phyloP scores from a whole-genome alignment of 2,797 vertebrate genomes.

The Alca torda region DNA sequence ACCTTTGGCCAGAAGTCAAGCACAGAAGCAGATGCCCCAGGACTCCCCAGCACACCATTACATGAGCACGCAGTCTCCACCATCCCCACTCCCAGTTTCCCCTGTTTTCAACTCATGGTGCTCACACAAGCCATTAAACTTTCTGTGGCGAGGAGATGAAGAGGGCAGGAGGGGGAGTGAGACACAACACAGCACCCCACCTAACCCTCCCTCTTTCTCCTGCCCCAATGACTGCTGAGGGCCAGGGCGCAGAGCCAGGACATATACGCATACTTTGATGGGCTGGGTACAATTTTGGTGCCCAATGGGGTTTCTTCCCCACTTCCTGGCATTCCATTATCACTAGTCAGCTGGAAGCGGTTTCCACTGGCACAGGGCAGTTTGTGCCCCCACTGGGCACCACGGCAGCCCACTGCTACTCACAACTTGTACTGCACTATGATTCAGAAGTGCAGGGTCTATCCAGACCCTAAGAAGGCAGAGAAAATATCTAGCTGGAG shows the following conservation, averaged over 20 bases:
- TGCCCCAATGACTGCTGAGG: background rate
- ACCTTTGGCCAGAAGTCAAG: background rate
- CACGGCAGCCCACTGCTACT: background rate
- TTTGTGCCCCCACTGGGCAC: background rate
- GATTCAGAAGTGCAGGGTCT: background rate
- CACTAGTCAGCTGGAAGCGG: background rate
- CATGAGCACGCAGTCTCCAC: background rate
- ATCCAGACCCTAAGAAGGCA: background rate
- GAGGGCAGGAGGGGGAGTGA: background rate
- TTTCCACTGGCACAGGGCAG: background rate
- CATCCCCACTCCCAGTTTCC: background rate
- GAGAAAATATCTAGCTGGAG: background rate
- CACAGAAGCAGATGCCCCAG: background rate
- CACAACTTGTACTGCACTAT: background rate
- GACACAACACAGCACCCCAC: background rate
- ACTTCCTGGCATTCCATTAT: background rate
- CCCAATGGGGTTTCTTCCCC: background rate
- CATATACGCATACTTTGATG: background rate
- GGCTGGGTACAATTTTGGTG: background rate
- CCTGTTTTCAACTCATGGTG: background rate
- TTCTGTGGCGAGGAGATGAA: fast-evolving
- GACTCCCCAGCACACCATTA: background rate
- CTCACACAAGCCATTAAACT: fast-evolving
- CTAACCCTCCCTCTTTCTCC: background rate
- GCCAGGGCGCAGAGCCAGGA: too few species aligned